Percentiles rank a stretch among this genome's conserved stretches.
Conservation (phyloP, 2,797 vertebrate genomes). For the Lutjanus argentimaculatus region DNA sequence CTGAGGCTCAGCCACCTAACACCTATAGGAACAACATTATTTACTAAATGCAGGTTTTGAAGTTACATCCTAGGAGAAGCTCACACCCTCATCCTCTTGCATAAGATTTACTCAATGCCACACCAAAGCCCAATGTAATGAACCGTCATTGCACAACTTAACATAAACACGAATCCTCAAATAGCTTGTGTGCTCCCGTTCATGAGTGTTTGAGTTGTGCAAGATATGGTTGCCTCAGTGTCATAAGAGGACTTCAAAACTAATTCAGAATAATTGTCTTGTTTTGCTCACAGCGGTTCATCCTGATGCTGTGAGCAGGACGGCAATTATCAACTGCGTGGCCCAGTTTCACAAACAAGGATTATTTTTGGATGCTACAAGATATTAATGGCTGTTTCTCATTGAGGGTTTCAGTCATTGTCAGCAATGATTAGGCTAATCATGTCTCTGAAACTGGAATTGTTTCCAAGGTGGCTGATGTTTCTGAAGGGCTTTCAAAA, state of each 20-base stretch:
- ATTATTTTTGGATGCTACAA: conserved; percentile 45
- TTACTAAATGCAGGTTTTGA: conserved; percentile 2
- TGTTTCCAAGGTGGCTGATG: conserved; percentile 4
- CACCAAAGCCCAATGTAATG: conserved; percentile 28
- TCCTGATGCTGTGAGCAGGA: conserved; percentile 35
- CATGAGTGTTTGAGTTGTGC: conserved; percentile 28
- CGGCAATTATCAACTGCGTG: conserved; percentile 43
- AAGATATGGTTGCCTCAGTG: conserved; percentile 21
- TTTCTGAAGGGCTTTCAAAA: background rate
- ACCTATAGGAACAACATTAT: conserved; percentile 12
- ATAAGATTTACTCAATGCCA: conserved; percentile 22
- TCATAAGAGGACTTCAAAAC: conserved; percentile 25
- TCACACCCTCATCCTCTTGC: conserved; percentile 36
- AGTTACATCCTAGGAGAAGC: conserved; percentile 8
- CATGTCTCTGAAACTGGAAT: conserved; percentile 10
- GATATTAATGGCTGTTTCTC: conserved; percentile 30
- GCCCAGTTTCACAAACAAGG: conserved; percentile 30
- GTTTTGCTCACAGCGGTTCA: conserved; percentile 54
- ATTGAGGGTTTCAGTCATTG: conserved; percentile 8
- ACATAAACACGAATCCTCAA: conserved; percentile 31
- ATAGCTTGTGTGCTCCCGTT: background rate
- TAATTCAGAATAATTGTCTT: conserved; percentile 57
- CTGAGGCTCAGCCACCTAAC: background rate
- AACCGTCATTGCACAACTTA: conserved; percentile 15
- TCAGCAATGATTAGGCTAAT: conserved; percentile 12